Conservation (phyloP, 2,797 vertebrate species). For the Thunnus albacares region DNA sequence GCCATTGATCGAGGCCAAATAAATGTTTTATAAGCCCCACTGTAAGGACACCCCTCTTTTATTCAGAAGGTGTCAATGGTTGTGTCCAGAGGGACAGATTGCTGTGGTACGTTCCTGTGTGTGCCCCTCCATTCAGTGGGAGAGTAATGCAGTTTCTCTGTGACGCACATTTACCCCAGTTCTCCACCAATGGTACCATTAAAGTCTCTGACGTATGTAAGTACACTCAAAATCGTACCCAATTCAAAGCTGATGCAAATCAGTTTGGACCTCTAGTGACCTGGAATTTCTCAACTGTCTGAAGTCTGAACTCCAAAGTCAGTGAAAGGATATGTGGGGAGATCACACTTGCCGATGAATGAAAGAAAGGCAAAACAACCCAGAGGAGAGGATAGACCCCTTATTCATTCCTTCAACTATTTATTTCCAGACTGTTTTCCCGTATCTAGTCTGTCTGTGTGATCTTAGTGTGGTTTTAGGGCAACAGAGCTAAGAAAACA, state of each 20-base stretch:
- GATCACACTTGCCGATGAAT: conserved; percentile 15
- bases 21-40: conserved; percentile 76
- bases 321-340: conserved; percentile 1
- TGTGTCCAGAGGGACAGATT: conserved; percentile 41
- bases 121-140: conserved; percentile 30
- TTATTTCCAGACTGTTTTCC: conserved; percentile 33
- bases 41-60: conserved; percentile 58
- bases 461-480: conserved; percentile 25
- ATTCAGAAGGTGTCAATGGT: conserved; percentile 57
- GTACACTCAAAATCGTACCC: conserved; percentile 31
- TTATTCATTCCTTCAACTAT: conserved; percentile 31
- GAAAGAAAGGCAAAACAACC: conserved; percentile 27
- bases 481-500: conserved; percentile 15
- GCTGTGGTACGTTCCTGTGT: conserved; percentile 17
- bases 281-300: conserved; percentile 35
- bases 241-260: conserved; percentile 42
- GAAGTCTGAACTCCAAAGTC: conserved; percentile 21
- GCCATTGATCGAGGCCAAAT: conserved; percentile 72
- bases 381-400: neutral
- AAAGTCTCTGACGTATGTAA: conserved; percentile 1
- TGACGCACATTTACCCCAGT: conserved; percentile 9
- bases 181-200: conserved; percentile 15
- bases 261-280: conserved; percentile 32
- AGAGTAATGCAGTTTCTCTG: conserved; percentile 32
- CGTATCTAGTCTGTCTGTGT: conserved; percentile 10